Percentiles rank a stretch among this genome's conserved stretches.
phyloP scores from a whole-genome alignment of 2,888 invertebrate species.

The Acrobasis repandana region DNA sequence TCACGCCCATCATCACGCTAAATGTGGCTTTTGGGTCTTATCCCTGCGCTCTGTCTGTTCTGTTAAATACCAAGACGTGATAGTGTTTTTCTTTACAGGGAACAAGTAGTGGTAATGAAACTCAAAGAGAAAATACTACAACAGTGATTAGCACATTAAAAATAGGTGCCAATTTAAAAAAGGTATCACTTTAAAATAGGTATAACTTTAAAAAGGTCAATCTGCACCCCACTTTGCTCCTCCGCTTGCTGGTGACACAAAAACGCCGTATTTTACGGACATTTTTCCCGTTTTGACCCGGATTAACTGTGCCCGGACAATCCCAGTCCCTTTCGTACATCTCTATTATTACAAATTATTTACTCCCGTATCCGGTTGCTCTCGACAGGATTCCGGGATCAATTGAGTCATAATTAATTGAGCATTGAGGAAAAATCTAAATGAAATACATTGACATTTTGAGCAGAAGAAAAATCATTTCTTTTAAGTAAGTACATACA shows the following conservation, averaged over 20 bases:
- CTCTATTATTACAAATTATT: slow-evolving; percentile 16
- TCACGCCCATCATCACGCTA: no score
- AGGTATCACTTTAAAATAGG: no score
- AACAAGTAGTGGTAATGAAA: no score
- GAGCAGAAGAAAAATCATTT: no score
- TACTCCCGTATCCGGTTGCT: neutral
- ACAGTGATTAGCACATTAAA: no score
- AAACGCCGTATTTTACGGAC: slow-evolving; percentile 4
- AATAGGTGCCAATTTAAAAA: no score
- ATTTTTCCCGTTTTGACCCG: slow-evolving; percentile 17
- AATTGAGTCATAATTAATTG: slow-evolving; percentile 18
- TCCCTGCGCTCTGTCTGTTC: no score
- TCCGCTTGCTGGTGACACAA: slow-evolving; percentile 7
- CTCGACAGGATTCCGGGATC: slow-evolving; percentile 3
- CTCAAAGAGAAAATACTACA: no score
- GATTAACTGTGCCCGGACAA: slow-evolving; percentile 8
- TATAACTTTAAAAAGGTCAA: neutral
- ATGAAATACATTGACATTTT: neutral
- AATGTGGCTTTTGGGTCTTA: no score
- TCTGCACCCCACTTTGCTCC: slow-evolving; percentile 10
- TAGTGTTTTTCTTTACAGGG: no score
- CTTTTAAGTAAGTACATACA: no score
- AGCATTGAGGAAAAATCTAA: slow-evolving; percentile 1
- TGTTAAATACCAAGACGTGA: no score
- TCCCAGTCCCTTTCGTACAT: slow-evolving; percentile 1